phyloP scores from a whole-genome alignment of 1,140 invertebrate genomes.

The Zaprionus nigranus region DNA sequence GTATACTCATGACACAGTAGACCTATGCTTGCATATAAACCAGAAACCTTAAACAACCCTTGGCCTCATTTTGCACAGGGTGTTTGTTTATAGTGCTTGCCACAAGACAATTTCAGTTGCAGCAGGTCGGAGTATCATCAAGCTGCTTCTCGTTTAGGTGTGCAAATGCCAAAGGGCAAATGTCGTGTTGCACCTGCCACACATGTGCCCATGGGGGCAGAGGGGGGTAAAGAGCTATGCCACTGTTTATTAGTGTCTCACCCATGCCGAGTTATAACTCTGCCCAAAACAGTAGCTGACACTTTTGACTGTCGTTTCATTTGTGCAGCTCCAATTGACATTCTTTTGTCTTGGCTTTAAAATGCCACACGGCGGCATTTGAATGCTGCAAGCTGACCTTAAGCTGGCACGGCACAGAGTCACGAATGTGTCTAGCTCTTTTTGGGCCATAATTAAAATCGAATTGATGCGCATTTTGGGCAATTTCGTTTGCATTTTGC shows the following conservation, averaged over 20 bases:
- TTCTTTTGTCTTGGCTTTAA: constrained; percentile 4
- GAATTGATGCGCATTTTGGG: constrained; percentile 50
- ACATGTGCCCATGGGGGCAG: background rate
- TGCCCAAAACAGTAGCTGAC: constrained; percentile 20
- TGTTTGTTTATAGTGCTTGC: constrained; percentile 36
- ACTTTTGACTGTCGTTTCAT: constrained; percentile 28
- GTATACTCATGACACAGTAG: background rate
- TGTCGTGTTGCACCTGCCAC: constrained; percentile 9
- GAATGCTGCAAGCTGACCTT: constrained; percentile 23
- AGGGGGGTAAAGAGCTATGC: too few species aligned
- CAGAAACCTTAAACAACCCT: background rate
- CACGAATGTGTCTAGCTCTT: constrained; percentile 7
- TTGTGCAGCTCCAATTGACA: background rate
- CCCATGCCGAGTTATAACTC: constrained; percentile 14
- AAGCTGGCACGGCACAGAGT: background rate
- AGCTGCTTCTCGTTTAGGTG: constrained; percentile 17
- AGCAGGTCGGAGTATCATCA: constrained; percentile 26
- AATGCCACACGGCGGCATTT: constrained; percentile 7
- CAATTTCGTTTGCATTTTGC: constrained; percentile 46
- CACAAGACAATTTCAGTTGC: constrained; percentile 49
- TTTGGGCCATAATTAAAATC: constrained; percentile 46
- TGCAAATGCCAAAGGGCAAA: constrained; percentile 52
- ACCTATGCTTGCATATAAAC: background rate
- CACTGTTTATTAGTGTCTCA: constrained; percentile 15
- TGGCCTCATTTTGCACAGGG: background rate